Evolutionary conservation across 2,797 vertebrate genomes (phyloP), one percentile per base, ranked within the genome.

Genomic region (Sebastiscus tertius): DNA sequence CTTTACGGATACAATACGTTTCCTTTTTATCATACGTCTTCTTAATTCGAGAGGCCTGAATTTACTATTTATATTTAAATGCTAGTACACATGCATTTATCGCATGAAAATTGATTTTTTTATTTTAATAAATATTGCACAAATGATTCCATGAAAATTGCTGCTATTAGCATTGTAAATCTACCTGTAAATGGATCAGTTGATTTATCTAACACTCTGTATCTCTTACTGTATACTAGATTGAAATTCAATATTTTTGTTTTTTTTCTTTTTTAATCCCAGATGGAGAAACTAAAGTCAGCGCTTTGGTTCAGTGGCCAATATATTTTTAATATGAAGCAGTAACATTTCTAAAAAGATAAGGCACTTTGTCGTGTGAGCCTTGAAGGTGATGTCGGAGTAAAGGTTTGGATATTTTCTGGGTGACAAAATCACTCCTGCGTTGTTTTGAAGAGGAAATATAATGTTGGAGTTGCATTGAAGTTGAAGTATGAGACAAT

Each of bases 151-250:
- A 74, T 86, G 83, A 67, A 85, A 85, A 89, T 89, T 81, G 94
- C 89, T 95, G 94, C 93, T 94, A 93, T 89, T 87, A 86, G 83
- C 87, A 63, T 86, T 90, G 84, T 92, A 88, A 87, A 89, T 92
- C 72, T 36, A 81, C 59, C 72, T 93, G 84, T 92, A 87, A 85
- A 88, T 78, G 59, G 77, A 92, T 87, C 49, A 0, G 11, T 20
- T 63, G 71, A 87, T 80, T 81, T 65, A 75, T 87, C 13, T 52
- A 46, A 64, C 59, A 18, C 39, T 54, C 59, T 76, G 31, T 39
- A 22, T 87, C 46, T 84, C 74, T 26, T 74, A 46, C 59, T 78
- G 70, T 87, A 22, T 42, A 18, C 67, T 74, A 67, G 26, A 68
- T 82, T 54, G 20, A 71, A 79, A 67, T 34, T 70, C 16, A 46